Base-by-base conservation (phyloP, 2,113 vertebrate genomes). In the Prunella fulvescens region DNA sequence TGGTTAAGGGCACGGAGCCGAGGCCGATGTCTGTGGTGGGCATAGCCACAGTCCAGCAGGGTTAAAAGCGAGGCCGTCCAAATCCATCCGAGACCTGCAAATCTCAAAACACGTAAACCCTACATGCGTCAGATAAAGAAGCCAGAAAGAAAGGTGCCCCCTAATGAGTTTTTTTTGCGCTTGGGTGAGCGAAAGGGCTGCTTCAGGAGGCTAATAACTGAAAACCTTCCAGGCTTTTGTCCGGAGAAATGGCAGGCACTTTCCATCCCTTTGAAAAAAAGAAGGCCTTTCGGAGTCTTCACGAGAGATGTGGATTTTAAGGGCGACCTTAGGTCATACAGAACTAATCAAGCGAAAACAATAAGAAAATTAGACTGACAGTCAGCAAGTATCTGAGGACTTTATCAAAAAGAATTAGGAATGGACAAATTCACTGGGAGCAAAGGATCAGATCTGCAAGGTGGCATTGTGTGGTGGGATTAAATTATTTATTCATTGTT, bases 131-230 rank as follows among this genome's bases (percentile, higher is more conserved):
- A 92, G 95, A 96, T 96, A 97, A 97, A 98, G 97, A 97, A 97
- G 97, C 73, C 90, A 95, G 95, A 97, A 98, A 98, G 98, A 98
- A 97, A 83, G 88, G 93, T 92, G 90, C 89, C 98, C 97, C 97
- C 98, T 99, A 99, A 99, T 99, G 98, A 98, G 99, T 90, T 98
- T 98, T 97, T 98, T 97, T 98, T 99, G 98, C 97, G 98, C 99
- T 98, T 99, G 98, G 98, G 90, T 99, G 98, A 98, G 97, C 97
- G 97, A 98, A 98, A 98, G 98, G 98, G 97, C 94, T 94, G 97
- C 97, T 97, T 96, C 96, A 95, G 97, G 95, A 97, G 96, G 89
- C 97, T 94, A 96, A 97, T 97, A 97, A 98, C 90, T 86, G 94
- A 97, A 97, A 97, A 97, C 95, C 93, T 96, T 94, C 86, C 85